phyloP scores from a whole-genome alignment of 2,888 invertebrate species.

The Cephus runcator region DNA sequence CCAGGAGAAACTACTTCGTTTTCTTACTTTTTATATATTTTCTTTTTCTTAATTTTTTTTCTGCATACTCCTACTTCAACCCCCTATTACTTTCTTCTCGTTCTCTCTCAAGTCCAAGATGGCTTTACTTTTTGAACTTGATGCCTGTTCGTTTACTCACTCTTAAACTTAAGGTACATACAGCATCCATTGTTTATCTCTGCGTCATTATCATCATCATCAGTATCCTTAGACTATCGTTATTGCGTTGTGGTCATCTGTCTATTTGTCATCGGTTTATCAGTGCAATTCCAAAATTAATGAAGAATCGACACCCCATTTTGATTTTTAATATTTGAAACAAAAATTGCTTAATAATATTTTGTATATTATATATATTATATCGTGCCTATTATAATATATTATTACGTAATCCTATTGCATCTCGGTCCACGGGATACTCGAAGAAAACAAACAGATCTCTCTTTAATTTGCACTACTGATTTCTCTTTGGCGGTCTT shows the following conservation, averaged over 20 bases:
- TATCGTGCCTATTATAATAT: background rate
- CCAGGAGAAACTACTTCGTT: background rate
- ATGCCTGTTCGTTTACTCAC: background rate
- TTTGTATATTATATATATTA: background rate
- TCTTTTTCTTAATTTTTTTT: background rate
- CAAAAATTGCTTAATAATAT: background rate
- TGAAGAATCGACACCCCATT: background rate
- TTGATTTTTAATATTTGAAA: background rate
- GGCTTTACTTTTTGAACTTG: background rate
- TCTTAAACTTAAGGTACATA: background rate
- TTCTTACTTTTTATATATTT: background rate
- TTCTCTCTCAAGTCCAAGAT: background rate
- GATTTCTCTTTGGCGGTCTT: background rate
- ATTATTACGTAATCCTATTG: background rate
- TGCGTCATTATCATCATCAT: too few species aligned
- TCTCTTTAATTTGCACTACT: background rate
- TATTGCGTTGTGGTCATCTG: too few species aligned
- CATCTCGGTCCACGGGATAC: background rate
- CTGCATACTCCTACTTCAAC: background rate
- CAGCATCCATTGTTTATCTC: too few species aligned
- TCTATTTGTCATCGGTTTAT: too few species aligned
- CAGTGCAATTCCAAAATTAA: too few species aligned
- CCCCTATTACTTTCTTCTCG: background rate
- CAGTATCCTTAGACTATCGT: too few species aligned
- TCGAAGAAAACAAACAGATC: too few species aligned